Evolutionary conservation across 2,113 vertebrate species (phyloP).

Genomic region (Oreochromis spilurus): DNA sequence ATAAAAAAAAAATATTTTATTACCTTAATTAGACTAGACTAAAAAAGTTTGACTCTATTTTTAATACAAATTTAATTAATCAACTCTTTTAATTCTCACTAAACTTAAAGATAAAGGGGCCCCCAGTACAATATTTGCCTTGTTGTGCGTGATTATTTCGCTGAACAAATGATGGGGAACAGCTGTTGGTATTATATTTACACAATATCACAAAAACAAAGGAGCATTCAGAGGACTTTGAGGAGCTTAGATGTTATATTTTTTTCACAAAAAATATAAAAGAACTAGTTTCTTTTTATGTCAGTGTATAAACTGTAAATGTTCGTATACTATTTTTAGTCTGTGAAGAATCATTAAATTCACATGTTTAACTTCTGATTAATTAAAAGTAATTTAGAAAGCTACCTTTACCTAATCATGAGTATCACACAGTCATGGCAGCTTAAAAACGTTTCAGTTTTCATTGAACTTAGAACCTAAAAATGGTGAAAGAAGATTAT

Average conservation of each 20-base stretch:
- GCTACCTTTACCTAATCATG: neutral
- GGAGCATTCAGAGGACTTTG: neutral
- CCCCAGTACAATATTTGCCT: neutral
- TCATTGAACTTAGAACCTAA: neutral
- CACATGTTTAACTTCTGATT: neutral
- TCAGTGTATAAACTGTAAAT: neutral
- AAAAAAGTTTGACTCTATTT: accelerated
- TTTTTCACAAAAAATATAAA: neutral
- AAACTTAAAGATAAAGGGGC: accelerated
- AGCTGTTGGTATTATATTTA: neutral
- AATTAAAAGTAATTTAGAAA: neutral
- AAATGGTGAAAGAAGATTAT: neutral
- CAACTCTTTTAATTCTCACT: neutral
- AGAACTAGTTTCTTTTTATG: accelerated
- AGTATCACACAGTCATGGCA: neutral
- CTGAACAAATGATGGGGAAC: neutral
- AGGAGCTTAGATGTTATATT: accelerated
- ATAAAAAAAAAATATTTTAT: neutral
- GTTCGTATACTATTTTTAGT: accelerated
- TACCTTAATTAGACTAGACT: neutral
- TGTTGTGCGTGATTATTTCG: accelerated
- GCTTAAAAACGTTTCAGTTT: accelerated
- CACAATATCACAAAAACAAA: accelerated
- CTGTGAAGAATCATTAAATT: neutral
- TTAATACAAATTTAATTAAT: accelerated